These are phyloP conservation scores for Calliphora vicina DNA, from an alignment of 1,140 invertebrate species.

Conservation along the genomic window DNA sequence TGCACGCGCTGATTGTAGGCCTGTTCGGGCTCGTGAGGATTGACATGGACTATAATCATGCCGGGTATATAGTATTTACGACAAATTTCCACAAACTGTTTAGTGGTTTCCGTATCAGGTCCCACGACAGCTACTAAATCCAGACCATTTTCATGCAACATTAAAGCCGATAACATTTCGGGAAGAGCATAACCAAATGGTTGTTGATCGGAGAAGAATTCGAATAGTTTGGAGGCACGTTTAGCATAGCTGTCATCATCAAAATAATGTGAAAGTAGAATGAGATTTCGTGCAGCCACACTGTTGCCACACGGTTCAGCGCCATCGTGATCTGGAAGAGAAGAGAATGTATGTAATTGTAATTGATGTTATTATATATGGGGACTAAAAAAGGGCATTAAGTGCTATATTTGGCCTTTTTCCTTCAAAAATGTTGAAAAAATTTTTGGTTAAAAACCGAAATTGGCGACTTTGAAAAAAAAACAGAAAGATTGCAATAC, in stretches of 20 bases:
- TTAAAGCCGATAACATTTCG: constrained; percentile 79
- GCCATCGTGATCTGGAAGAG: constrained; percentile 84
- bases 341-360: no score
- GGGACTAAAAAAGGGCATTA: no score
- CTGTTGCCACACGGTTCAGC: constrained; percentile 93
- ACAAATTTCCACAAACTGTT: constrained; percentile 73
- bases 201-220: constrained; percentile 69
- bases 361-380: no score
- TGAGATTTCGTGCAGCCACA: constrained; percentile 83
- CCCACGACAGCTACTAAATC: constrained; percentile 59
- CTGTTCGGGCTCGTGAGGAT: constrained; percentile 65
- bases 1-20: constrained; percentile 50
- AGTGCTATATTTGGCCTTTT: no score
- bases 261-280: constrained; percentile 69
- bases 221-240: constrained; percentile 71
- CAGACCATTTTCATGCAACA: constrained; percentile 65
- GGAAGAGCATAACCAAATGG: constrained; percentile 72
- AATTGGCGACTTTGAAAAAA: no score
- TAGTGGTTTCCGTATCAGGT: constrained; percentile 71
- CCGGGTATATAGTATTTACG: constrained; percentile 74
- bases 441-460: no score
- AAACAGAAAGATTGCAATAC: no score
- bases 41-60: constrained; percentile 73
- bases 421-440: no score
- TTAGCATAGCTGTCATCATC: constrained; percentile 63